phyloP scores from a whole-genome alignment of 2,797 vertebrate species.

The Manis crassicaudata region DNA sequence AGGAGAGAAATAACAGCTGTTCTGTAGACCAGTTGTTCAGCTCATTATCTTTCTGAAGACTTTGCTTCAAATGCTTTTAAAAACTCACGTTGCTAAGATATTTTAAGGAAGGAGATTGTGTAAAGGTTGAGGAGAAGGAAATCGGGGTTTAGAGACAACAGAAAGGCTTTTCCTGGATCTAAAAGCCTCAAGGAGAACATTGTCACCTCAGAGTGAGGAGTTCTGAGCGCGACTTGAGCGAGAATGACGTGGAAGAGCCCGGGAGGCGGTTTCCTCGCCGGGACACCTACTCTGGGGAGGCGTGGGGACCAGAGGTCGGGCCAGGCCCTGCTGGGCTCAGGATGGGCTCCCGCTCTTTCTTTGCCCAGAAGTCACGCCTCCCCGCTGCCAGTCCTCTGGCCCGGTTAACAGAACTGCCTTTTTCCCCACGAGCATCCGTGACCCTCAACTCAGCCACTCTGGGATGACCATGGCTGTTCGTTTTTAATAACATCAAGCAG shows the following conservation, averaged over 20 bases:
- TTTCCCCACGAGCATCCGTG: not conserved
- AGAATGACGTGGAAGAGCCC: accelerated
- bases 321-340: not conserved
- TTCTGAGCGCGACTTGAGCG: too few species aligned
- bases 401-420: not conserved
- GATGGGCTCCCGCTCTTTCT: accelerated
- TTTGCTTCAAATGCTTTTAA: not conserved
- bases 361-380: accelerated
- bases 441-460: not conserved
- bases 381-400: not conserved
- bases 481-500: not conserved
- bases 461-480: not conserved
- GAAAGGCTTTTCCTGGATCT: not conserved
- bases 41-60: not conserved
- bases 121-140: not conserved
- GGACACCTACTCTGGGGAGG: not conserved
- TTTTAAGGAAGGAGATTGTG: not conserved
- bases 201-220: too few species aligned
- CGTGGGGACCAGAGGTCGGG: accelerated
- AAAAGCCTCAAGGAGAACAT: not conserved
- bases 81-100: not conserved
- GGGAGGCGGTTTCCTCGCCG: accelerated
- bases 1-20: not conserved
- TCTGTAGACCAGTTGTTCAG: accelerated
- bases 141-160: not conserved